A percentile compares a stretch with the other conserved stretches of the same genome.
These are phyloP conservation scores for Epirrita christyi DNA, from an alignment of 2,888 invertebrate species.

Conservation along the genomic window DNA sequence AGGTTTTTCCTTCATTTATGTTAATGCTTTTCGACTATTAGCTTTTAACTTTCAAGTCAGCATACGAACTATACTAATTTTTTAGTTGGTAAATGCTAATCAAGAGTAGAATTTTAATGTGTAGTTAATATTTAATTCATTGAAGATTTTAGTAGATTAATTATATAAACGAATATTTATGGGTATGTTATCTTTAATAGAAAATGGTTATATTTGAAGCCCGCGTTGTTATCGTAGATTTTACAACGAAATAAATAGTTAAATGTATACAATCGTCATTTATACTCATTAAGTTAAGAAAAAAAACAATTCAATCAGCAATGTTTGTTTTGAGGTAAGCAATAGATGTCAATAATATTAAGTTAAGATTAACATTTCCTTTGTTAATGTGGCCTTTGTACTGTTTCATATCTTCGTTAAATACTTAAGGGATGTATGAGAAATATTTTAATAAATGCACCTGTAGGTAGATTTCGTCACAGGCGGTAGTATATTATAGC, in stretches of 20 bases:
- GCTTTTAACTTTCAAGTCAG: conserved; percentile 22
- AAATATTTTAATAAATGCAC: conserved; percentile 57
- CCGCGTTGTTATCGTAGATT: conserved; percentile 75
- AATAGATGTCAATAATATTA: conserved; percentile 39
- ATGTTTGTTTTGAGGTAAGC: conserved; percentile 45
- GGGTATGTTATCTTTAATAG: conserved; percentile 43
- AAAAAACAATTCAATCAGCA: conserved; percentile 36
- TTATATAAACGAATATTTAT: conserved; percentile 42
- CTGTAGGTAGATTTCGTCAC: conserved; percentile 58
- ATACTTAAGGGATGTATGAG: conserved; percentile 40
- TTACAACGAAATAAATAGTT: conserved; percentile 77
- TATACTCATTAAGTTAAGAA: conserved; percentile 46
- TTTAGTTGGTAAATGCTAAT: conserved; percentile 51
- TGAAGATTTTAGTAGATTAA: conserved; percentile 43
- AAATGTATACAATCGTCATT: conserved; percentile 61
- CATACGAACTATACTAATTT: conserved; percentile 47
- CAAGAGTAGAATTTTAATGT: conserved; percentile 55
- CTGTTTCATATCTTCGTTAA: conserved; percentile 23
- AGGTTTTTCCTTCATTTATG: conserved; percentile 46
- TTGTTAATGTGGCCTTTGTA: conserved; percentile 49
- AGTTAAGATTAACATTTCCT: conserved; percentile 35
- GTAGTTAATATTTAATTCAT: conserved; percentile 53
- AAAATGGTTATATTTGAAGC: conserved; percentile 46
- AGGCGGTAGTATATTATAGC: conserved; percentile 30
- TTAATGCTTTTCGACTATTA: conserved; percentile 50